phyloP scores from a whole-genome alignment of 2,888 invertebrate genomes.

The Liopterus haemorrhoidalis region DNA sequence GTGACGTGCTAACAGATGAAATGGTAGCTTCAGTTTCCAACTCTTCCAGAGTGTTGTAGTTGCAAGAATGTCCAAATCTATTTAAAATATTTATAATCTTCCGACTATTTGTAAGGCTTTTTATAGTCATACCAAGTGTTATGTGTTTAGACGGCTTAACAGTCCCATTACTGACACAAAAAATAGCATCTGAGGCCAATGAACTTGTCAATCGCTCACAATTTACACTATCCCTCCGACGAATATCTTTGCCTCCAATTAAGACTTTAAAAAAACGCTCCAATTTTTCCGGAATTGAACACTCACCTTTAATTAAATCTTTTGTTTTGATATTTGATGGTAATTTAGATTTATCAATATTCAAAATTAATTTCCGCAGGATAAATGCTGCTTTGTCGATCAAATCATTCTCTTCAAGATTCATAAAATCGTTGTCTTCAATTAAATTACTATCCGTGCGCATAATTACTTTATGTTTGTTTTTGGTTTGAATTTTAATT shows the following conservation, averaged over 20 bases:
- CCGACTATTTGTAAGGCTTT: slow-evolving; percentile 30
- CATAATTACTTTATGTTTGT: slow-evolving; percentile 25
- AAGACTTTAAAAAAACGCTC: slow-evolving; percentile 20
- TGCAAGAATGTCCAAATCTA: slow-evolving; percentile 30
- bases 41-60: slow-evolving; percentile 29
- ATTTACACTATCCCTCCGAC: slow-evolving; percentile 15
- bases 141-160: slow-evolving; percentile 32
- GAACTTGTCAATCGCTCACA: too few species aligned
- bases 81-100: slow-evolving; percentile 29
- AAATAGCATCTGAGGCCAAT: slow-evolving; percentile 29
- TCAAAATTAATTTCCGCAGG: slow-evolving; percentile 8
- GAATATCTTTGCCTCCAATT: slow-evolving; percentile 18
- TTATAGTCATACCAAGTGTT: slow-evolving; percentile 28
- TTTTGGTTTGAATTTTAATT: slow-evolving; percentile 19
- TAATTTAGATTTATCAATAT: too few species aligned
- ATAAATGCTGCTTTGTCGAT: slow-evolving; percentile 22
- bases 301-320: slow-evolving; percentile 23
- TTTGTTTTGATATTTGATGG: not conserved
- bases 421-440: slow-evolving; percentile 21
- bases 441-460: slow-evolving; percentile 20
- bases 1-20: slow-evolving; percentile 13
- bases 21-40: slow-evolving; percentile 27
- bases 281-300: slow-evolving; percentile 23
- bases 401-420: slow-evolving; percentile 18
- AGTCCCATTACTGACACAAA: slow-evolving; percentile 25